A percentile compares a stretch with the other conserved stretches of the same genome.
phyloP scores from a whole-genome alignment of 2,113 vertebrate genomes.

The Hoplias malabaricus region DNA sequence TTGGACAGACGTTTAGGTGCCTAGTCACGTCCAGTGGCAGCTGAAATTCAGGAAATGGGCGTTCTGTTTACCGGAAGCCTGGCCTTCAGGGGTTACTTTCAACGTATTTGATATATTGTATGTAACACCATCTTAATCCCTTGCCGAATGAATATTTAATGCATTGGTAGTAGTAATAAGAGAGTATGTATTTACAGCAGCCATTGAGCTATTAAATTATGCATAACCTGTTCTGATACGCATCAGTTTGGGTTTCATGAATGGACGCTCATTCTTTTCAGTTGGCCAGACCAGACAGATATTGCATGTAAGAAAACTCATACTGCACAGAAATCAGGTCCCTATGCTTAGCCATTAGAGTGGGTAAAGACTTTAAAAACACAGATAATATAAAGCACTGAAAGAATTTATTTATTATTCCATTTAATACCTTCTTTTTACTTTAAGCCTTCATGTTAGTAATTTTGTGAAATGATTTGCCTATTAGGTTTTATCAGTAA shows the following conservation, averaged over 20 bases:
- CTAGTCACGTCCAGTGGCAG: slow-evolving; percentile 17
- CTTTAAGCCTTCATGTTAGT: not conserved
- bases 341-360: slow-evolving; percentile 8
- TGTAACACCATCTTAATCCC: slow-evolving; percentile 58
- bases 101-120: slow-evolving; percentile 52
- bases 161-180: slow-evolving; percentile 52
- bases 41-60: slow-evolving; percentile 39
- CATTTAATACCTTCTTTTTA: not conserved
- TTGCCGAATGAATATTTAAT: slow-evolving; percentile 58
- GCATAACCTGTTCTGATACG: slow-evolving; percentile 41
- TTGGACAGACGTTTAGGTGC: not conserved
- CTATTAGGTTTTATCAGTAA: not conserved
- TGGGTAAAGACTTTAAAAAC: not conserved
- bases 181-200: slow-evolving; percentile 56
- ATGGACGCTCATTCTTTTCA: slow-evolving; percentile 28
- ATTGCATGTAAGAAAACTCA: not conserved
- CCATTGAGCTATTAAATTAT: slow-evolving; percentile 54
- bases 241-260: slow-evolving; percentile 49
- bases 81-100: slow-evolving; percentile 19
- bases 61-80: slow-evolving; percentile 46
- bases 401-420: not conserved
- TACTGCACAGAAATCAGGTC: not conserved
- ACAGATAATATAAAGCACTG: slow-evolving; percentile 26
- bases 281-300: not conserved
- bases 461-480: not conserved